Evolutionary conservation across 2,797 vertebrate genomes (phyloP).

Genomic region (Gorsachius magnificus): DNA sequence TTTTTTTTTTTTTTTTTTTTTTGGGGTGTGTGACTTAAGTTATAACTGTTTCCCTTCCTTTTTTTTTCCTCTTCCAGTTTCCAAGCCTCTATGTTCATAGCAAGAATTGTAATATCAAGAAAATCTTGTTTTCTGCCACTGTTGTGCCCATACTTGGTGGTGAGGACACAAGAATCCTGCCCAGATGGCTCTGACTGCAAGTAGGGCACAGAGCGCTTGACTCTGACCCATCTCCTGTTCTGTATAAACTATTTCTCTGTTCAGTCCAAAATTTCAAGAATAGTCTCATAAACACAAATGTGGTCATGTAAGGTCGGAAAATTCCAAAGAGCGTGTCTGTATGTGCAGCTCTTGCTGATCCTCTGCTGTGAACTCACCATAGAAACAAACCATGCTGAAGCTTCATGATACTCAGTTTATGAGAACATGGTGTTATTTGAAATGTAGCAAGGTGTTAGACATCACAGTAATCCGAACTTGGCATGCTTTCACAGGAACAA

Average conservation of each 20-base stretch:
- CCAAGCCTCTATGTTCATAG: not conserved
- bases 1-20: not conserved
- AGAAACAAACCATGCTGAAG: slow-evolving; percentile 49
- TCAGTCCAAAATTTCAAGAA: slow-evolving; percentile 5
- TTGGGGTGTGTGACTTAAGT: not conserved
- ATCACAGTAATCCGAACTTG: slow-evolving; percentile 27
- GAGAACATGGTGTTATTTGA: slow-evolving; percentile 60
- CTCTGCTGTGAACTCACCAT: slow-evolving; percentile 31
- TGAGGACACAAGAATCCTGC: not conserved
- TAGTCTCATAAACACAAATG: not conserved
- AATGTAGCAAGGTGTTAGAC: slow-evolving; percentile 48
- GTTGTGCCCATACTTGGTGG: not conserved
- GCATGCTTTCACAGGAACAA: slow-evolving; percentile 21
- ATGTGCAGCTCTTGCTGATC: not conserved
- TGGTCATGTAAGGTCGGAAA: slow-evolving; percentile 7
- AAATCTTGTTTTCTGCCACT: not conserved
- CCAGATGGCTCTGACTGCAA: not conserved
- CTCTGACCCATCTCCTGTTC: slow-evolving; percentile 10
- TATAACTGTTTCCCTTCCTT: no score
- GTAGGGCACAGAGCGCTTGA: not conserved
- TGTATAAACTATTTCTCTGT: not conserved
- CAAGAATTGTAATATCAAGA: not conserved
- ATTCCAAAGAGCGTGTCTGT: not conserved
- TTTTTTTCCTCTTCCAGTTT: no score
- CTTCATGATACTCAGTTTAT: slow-evolving; percentile 31